phyloP scores from a whole-genome alignment of 2,888 invertebrate species.

The Stramonita haemastoma region DNA sequence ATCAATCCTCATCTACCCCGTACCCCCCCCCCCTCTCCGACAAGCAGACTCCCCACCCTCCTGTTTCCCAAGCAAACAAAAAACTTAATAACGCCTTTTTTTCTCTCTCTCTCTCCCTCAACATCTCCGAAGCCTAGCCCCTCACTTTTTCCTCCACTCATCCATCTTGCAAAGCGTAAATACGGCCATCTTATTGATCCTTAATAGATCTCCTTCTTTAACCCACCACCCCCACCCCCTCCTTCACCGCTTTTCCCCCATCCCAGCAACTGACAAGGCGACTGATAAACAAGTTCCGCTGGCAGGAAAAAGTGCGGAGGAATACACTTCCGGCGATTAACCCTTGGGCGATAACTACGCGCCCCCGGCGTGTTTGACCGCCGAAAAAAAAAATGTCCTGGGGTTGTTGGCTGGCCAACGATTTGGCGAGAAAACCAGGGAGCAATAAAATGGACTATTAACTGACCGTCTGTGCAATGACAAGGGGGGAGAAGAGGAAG shows the following conservation, averaged over 20 bases:
- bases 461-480: not conserved
- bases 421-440: too few relatives aligned
- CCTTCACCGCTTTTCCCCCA: too few relatives aligned
- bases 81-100: too few relatives aligned
- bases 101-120: too few relatives aligned
- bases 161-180: not conserved
- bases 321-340: slow-evolving; percentile 38
- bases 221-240: too few relatives aligned
- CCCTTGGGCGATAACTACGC: slow-evolving; percentile 21
- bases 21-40: not conserved
- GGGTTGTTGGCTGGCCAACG: too few relatives aligned
- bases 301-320: slow-evolving; percentile 29
- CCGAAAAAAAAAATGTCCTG: too few relatives aligned
- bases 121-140: too few relatives aligned
- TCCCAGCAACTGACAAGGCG: not conserved
- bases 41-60: too few relatives aligned
- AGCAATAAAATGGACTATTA: too few relatives aligned
- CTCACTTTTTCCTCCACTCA: not conserved
- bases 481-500: not conserved
- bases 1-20: not conserved
- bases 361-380: not conserved
- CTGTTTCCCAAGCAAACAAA: too few relatives aligned
- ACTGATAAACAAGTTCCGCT: slow-evolving; percentile 24
- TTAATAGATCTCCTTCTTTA: not conserved
- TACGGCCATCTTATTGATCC: not conserved